A percentile compares a stretch with the other conserved stretches of the same genome.
Conservation (phyloP, 2,888 invertebrate species). For the Alloscopus bannaensis region DNA sequence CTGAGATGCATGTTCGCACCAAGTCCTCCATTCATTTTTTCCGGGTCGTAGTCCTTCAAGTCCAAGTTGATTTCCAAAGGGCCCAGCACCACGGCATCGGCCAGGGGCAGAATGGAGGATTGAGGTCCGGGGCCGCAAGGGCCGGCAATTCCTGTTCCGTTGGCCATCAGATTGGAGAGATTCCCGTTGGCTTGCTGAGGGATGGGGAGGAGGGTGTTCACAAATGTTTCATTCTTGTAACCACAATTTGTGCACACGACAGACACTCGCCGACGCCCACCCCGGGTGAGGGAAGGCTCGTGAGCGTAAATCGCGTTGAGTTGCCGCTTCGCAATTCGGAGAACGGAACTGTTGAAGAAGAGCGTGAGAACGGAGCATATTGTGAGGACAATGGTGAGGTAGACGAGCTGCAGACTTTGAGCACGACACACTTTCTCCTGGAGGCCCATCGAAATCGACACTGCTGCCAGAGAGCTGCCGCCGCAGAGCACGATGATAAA, state of each 20-base stretch:
- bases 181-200: constrained; percentile 20
- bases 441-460: constrained; percentile 69
- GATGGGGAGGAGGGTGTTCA: constrained; percentile 66
- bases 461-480: constrained; percentile 67
- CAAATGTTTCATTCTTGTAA: constrained; percentile 71
- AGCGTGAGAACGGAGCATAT: constrained; percentile 73
- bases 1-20: constrained; percentile 32
- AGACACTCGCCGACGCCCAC: constrained; percentile 70
- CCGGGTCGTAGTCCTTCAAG: constrained; percentile 26
- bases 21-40: constrained; percentile 4
- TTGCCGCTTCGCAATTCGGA: constrained; percentile 72
- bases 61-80: constrained; percentile 52
- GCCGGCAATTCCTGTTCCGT: constrained; percentile 4
- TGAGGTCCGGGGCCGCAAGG: constrained; percentile 22
- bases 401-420: constrained; percentile 71
- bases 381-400: constrained; percentile 71
- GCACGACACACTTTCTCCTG: constrained; percentile 68
- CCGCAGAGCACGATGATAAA: constrained; percentile 69
- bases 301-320: constrained; percentile 73
- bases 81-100: constrained; percentile 61
- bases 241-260: constrained; percentile 73
- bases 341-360: constrained; percentile 72
- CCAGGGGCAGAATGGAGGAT: constrained; percentile 44
- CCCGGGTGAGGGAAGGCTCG: constrained; percentile 56
- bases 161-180: constrained; percentile 12